Evolutionary conservation across 2,888 invertebrate genomes (phyloP).

Genomic region (Sarcophaga variegata): DNA sequence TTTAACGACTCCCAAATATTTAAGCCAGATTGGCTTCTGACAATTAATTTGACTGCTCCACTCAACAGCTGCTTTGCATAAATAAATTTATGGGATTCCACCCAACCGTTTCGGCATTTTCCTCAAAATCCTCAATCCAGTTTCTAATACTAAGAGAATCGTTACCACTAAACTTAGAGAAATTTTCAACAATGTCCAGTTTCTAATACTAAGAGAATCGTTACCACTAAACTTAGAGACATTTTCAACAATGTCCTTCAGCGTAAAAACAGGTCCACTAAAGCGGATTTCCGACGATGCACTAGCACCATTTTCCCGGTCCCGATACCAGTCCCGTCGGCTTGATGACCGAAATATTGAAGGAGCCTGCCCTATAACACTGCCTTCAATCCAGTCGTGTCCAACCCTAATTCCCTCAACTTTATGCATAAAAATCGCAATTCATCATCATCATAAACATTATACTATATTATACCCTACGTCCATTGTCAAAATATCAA

Average conservation of each 20-base stretch:
- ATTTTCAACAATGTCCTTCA: slow-evolving; percentile 57
- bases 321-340: neutral
- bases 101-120: slow-evolving; percentile 44
- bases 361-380: slow-evolving; percentile 8
- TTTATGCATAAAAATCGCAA: neutral
- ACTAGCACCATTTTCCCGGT: neutral
- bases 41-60: slow-evolving; percentile 64
- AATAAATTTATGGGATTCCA: slow-evolving; percentile 62
- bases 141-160: too few species aligned
- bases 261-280: slow-evolving; percentile 41
- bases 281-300: neutral
- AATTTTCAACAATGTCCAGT: slow-evolving; percentile 7
- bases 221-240: slow-evolving; percentile 56
- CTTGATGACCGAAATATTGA: too few species aligned
- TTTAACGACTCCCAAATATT: slow-evolving; percentile 27
- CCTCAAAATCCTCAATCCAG: slow-evolving; percentile 61
- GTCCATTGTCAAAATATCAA: neutral
- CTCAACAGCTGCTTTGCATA: slow-evolving; percentile 60
- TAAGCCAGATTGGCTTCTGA: slow-evolving; percentile 48
- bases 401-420: slow-evolving; percentile 1
- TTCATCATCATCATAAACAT: neutral
- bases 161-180: too few species aligned
- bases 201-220: slow-evolving; percentile 40
- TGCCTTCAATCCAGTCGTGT: slow-evolving; percentile 1
- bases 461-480: neutral